Evolutionary conservation across 2,888 invertebrate species (phyloP), one percentile per base, ranked within the genome.

Genomic region (Stenchaetothrips biformis): DNA sequence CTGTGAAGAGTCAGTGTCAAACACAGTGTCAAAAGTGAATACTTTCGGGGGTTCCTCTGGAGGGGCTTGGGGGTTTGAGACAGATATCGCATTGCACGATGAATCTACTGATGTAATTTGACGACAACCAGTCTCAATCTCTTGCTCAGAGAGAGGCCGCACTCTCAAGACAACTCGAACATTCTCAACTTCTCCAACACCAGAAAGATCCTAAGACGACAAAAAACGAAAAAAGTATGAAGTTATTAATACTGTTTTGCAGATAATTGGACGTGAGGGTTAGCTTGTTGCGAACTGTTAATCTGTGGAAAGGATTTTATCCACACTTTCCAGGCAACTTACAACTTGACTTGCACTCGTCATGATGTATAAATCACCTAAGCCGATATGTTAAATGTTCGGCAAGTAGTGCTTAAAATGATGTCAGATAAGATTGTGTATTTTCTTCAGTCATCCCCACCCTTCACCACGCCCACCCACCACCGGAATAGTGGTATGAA

Each of bases 1-100:
- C 90, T 97, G 95, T 81, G 93, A 93, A 0, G 96, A 94, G 83
- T 93, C 92, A 25, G 91, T 91, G 79, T 94, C 95, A 87, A 98
- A 99, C 49, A 98, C 96, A 78, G 95, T 93, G 87, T 99, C 99
- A 86, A 98, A 99, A 13, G 95, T 95, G 86, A 97, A 99, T 0
- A 92, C 91, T 87, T 98, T 95, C 0, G 95, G 93, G 49, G 94
- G 94, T 84, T 95, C 95, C 16, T 91, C 91, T 0, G 91, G 90
- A 0, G 89, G 89, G 59, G 91, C 91, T 84, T 92, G 92, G 79
- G 92, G 93, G 86, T 94, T 92, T 77, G 91, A 90, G 18, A 97
- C 92, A 8, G 92, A 93, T 25, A 97, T 92, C 78, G 93, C 91
- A 84, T 92, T 92, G 87, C 94, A 93, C 81, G 93, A 89, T 59